Conservation (phyloP, 2,797 vertebrate genomes). For the Nannoperca obscura region DNA sequence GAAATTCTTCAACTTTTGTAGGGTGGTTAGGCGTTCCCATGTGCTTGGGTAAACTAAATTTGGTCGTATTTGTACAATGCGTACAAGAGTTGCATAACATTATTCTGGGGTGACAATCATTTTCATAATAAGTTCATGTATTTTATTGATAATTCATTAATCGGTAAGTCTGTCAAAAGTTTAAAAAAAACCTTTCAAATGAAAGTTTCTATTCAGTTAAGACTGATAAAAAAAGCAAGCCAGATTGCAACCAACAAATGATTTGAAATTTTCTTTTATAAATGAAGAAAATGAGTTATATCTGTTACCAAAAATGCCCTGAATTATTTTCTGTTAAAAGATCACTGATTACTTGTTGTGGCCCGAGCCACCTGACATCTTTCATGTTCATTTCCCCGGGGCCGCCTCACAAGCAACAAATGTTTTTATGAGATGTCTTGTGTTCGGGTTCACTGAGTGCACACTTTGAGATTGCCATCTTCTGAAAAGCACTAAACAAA, state of each 20-base stretch:
- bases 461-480: neutral
- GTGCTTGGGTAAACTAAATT: neutral
- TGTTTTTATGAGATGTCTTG: conserved; percentile 33
- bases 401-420: conserved; percentile 2
- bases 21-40: rapidly evolving
- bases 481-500: conserved; percentile 4
- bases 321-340: neutral
- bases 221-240: neutral
- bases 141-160: neutral
- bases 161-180: neutral
- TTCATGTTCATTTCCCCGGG: conserved; percentile 4
- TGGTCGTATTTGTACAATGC: neutral
- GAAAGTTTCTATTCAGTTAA: neutral
- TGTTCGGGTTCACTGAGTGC: conserved; percentile 13
- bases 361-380: neutral
- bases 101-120: neutral
- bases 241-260: neutral
- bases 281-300: neutral
- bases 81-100: neutral
- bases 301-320: neutral
- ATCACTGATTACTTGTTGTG: neutral
- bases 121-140: neutral
- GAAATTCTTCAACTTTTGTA: neutral
- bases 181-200: too few species aligned
- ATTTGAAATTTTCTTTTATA: neutral